phyloP scores from a whole-genome alignment of 1,140 invertebrate genomes.

The Drosophila saltans region DNA sequence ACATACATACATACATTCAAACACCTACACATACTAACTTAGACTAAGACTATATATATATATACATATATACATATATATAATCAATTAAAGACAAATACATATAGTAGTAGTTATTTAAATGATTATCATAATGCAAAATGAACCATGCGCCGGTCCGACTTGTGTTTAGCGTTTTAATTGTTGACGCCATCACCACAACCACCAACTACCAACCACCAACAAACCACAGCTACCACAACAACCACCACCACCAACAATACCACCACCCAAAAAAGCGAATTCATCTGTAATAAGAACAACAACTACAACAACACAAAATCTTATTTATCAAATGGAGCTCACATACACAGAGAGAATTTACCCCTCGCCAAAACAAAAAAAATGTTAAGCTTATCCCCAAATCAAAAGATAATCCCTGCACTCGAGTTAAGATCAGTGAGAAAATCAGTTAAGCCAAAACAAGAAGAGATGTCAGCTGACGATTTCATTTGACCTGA shows the following conservation, averaged over 20 bases:
- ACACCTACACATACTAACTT: neutral
- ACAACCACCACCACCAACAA: neutral
- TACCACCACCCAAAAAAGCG: neutral
- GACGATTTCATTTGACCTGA: too few relatives aligned
- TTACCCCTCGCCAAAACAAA: too few relatives aligned
- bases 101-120: conserved; percentile 13
- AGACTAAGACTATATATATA: conserved; percentile 22
- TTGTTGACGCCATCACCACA: conserved; percentile 16
- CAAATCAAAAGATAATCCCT: too few relatives aligned
- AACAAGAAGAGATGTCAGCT: conserved; percentile 60
- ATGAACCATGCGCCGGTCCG: conserved; percentile 44
- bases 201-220: neutral
- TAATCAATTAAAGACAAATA: conserved; percentile 10
- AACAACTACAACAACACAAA: conserved; percentile 35
- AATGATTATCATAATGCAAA: conserved; percentile 22
- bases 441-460: neutral
- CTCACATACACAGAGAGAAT: conserved; percentile 20
- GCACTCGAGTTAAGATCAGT: too few relatives aligned
- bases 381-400: too few relatives aligned
- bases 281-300: conserved; percentile 18
- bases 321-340: too few relatives aligned
- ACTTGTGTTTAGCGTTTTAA: conserved; percentile 62
- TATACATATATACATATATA: conserved; percentile 22
- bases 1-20: conserved; percentile 16
- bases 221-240: conserved; percentile 4